Conservation (phyloP, 23 tunicate genomes). For the Trididemnum nubilum region DNA sequence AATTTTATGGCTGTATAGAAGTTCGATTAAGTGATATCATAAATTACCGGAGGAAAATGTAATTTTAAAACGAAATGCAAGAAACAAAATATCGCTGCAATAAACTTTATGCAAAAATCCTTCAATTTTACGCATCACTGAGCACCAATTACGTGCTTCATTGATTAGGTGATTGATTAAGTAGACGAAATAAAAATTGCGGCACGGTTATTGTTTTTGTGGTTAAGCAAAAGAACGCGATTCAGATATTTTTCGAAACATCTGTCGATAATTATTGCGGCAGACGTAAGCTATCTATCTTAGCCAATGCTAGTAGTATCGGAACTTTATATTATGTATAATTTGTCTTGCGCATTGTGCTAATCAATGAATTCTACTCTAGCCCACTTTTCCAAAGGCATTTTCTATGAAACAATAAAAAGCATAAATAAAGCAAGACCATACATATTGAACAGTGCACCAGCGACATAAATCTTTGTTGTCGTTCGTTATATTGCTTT, state of each 20-base stretch:
- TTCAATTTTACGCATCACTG: slow-evolving; percentile 26
- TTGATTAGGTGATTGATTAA: slow-evolving; percentile 52
- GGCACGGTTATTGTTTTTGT: background rate
- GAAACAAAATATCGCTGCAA: background rate
- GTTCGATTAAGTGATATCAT: background rate
- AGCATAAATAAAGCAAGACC: no score
- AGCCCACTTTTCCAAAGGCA: no score
- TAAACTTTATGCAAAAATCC: background rate
- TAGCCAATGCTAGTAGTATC: background rate
- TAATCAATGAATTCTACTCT: no score
- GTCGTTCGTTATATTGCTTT: no score
- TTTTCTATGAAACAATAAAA: no score
- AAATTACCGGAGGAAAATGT: background rate
- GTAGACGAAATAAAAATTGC: background rate
- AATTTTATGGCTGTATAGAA: background rate
- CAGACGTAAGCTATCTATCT: background rate
- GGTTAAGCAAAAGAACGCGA: no score
- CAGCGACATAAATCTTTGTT: no score
- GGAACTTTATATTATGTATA: no score
- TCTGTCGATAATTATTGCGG: background rate
- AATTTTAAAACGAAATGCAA: background rate
- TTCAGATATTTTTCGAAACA: background rate
- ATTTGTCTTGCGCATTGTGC: no score
- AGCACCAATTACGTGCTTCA: slow-evolving; percentile 43
- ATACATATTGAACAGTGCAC: no score